Evolutionary conservation across 1,140 invertebrate genomes (phyloP).

Genomic region (Micrasema minimum): DNA sequence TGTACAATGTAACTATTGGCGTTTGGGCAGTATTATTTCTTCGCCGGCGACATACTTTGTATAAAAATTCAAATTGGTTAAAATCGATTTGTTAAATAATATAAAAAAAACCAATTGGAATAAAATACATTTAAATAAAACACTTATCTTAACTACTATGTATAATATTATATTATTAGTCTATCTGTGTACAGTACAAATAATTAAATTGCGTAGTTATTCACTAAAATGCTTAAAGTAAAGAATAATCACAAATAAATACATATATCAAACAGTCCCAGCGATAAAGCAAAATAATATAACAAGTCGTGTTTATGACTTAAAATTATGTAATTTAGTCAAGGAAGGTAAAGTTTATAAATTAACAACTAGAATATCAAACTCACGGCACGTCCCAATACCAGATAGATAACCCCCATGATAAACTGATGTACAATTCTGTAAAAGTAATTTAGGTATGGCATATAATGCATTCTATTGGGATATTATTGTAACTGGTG

Average conservation of each 20-base stretch:
- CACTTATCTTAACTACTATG: slow-evolving; percentile 3
- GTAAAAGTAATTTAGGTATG: too few species aligned
- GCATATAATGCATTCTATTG: too few species aligned
- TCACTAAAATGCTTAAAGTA: slow-evolving; percentile 13
- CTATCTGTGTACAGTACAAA: background rate
- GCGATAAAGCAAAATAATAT: background rate
- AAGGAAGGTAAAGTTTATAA: background rate
- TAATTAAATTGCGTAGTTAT: slow-evolving; percentile 22
- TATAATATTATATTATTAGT: too few species aligned
- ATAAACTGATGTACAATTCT: too few species aligned
- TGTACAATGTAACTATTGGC: too few species aligned
- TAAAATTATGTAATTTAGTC: background rate
- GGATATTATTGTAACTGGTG: too few species aligned
- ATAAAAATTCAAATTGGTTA: too few species aligned
- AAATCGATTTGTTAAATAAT: too few species aligned
- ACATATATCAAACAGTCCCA: slow-evolving; percentile 4
- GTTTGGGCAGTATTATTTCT: too few species aligned
- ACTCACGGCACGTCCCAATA: background rate
- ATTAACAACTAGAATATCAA: slow-evolving; percentile 4
- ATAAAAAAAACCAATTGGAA: too few species aligned
- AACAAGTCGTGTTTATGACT: background rate
- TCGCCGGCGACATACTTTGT: too few species aligned
- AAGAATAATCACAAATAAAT: slow-evolving; percentile 37
- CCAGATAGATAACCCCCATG: too few species aligned
- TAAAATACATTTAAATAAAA: slow-evolving; percentile 6